These are phyloP conservation scores for Habrosyne pyritoides DNA, from an alignment of 2,888 invertebrate genomes.

Conservation along the genomic window DNA sequence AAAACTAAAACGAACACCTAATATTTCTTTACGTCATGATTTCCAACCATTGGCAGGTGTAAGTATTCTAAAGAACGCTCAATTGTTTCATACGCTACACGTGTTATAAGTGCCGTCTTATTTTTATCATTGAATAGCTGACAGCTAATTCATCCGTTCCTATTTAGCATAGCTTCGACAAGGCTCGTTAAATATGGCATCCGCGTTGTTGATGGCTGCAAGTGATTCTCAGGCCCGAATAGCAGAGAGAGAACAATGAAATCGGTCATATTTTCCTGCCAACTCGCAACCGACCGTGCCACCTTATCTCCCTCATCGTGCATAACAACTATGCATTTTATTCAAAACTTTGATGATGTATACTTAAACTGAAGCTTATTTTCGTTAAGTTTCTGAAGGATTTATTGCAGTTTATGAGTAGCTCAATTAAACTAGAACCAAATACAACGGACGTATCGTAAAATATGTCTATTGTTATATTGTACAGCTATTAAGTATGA, in stretches of 20 bases:
- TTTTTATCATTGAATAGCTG: constrained; percentile 74
- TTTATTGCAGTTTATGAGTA: constrained; percentile 43
- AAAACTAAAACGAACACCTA: too few species aligned
- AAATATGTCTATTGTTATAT: constrained; percentile 3
- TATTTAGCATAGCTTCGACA: constrained; percentile 80
- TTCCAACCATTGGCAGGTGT: too few species aligned
- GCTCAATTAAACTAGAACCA: constrained; percentile 32
- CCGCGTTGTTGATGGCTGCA: constrained; percentile 78
- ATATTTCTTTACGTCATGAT: too few species aligned
- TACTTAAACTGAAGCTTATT: constrained; percentile 73
- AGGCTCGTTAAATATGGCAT: constrained; percentile 81
- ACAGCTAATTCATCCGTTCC: constrained; percentile 77
- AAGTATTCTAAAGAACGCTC: constrained; percentile 48
- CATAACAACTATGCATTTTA: constrained; percentile 75
- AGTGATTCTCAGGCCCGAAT: constrained; percentile 80
- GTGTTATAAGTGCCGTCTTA: constrained; percentile 55
- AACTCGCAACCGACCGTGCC: constrained; percentile 75
- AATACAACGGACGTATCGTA: constrained; percentile 8
- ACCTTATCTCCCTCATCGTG: constrained; percentile 74
- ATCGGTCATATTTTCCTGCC: constrained; percentile 82
- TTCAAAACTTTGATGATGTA: constrained; percentile 69
- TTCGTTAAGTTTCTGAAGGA: constrained; percentile 64
- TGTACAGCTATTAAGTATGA: too few species aligned
- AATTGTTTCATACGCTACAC: constrained; percentile 62
- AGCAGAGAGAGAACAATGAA: constrained; percentile 78